Evolutionary conservation across 2,113 vertebrate species (phyloP).

Genomic region (Xenus cinereus): DNA sequence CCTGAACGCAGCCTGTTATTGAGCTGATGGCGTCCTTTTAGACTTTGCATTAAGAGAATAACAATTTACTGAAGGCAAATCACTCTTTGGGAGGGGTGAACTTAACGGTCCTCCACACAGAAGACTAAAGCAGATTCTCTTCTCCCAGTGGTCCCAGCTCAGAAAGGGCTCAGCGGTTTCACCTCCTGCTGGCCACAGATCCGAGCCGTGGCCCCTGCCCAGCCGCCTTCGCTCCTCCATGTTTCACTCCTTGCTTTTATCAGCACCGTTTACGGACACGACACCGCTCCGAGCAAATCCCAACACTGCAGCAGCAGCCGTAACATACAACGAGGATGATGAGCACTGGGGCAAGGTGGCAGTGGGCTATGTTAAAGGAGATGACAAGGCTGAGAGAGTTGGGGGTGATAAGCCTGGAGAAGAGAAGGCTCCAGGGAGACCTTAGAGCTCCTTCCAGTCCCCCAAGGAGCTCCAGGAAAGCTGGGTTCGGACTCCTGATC

Average conservation of each 20-base stretch:
- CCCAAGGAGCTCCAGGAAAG: too few relatives aligned
- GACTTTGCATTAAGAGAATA: background rate
- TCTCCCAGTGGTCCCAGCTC: background rate
- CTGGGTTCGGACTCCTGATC: too few relatives aligned
- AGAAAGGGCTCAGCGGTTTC: background rate
- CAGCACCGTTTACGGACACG: background rate
- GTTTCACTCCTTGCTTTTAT: background rate
- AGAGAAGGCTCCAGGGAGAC: too few relatives aligned
- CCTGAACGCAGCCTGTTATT: background rate
- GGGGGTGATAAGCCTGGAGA: too few relatives aligned
- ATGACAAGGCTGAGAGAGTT: too few relatives aligned
- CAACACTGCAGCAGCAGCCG: background rate
- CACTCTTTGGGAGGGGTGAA: background rate
- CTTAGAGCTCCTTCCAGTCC: too few relatives aligned
- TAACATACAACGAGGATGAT: accelerated
- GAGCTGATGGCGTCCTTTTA: background rate
- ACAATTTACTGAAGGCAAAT: background rate
- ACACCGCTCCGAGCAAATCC: background rate
- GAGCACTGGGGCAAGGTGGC: background rate
- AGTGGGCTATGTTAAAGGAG: background rate
- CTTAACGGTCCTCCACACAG: accelerated
- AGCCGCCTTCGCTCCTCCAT: accelerated
- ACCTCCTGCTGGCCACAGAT: background rate
- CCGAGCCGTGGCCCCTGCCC: background rate
- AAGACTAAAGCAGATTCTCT: background rate